phyloP scores from a whole-genome alignment of 2,797 vertebrate species.

The Toxotes lorentzi region DNA sequence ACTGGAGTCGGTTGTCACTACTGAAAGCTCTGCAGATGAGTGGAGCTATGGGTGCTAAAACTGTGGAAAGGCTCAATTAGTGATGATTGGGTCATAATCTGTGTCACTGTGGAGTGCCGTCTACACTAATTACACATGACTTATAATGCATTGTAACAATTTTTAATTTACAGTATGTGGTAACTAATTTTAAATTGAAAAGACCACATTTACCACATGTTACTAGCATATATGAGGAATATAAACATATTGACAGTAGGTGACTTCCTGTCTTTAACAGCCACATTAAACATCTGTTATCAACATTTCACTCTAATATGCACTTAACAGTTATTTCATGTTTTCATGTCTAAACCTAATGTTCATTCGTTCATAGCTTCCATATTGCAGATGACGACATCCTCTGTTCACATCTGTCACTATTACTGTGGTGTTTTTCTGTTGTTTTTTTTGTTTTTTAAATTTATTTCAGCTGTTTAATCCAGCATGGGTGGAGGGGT shows the following conservation, averaged over 20 bases:
- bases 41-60: slow-evolving; percentile 21
- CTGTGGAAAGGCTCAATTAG: slow-evolving; percentile 44
- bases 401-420: slow-evolving; percentile 16
- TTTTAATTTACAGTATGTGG: slow-evolving; percentile 18
- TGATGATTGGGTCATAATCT: slow-evolving; percentile 61
- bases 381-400: slow-evolving; percentile 39
- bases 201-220: slow-evolving; percentile 42
- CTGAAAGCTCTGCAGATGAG: slow-evolving; percentile 34
- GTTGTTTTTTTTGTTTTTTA: no score
- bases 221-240: slow-evolving; percentile 3
- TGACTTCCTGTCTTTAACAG: slow-evolving; percentile 28
- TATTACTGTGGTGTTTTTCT: background rate
- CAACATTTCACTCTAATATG: slow-evolving; percentile 32
- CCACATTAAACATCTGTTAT: slow-evolving; percentile 69
- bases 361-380: slow-evolving; percentile 64
- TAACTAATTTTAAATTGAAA: slow-evolving; percentile 15
- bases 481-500: no score
- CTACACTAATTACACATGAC: slow-evolving; percentile 22
- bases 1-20: slow-evolving; percentile 7
- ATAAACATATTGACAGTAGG: slow-evolving; percentile 17
- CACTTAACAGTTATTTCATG: slow-evolving; percentile 33
- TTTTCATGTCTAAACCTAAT: slow-evolving; percentile 52
- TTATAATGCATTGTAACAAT: slow-evolving; percentile 14
- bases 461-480: no score
- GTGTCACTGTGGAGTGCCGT: slow-evolving; percentile 15